Conservation (phyloP, 1,140 invertebrate species). For the Calycopis cecrops region DNA sequence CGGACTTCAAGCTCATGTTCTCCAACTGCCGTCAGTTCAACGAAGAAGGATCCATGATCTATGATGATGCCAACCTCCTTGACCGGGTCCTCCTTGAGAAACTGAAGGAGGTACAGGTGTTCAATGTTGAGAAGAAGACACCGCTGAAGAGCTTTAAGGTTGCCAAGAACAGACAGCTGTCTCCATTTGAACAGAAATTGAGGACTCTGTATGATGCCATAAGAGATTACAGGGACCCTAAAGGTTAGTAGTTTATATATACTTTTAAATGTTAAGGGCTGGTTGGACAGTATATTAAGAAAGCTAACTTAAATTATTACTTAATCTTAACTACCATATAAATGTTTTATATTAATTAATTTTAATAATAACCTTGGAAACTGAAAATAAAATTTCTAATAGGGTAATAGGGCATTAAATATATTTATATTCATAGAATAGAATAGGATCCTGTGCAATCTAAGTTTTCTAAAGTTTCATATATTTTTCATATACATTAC, state of each 20-base stretch:
- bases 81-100: conserved; percentile 91
- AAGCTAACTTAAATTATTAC: too few species aligned
- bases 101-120: conserved; percentile 80
- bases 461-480: too few species aligned
- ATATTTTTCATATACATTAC: too few species aligned
- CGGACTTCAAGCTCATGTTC: conserved; percentile 91
- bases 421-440: too few species aligned
- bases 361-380: too few species aligned
- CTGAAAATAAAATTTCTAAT: too few species aligned
- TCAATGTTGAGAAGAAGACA: conserved; percentile 40
- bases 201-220: conserved; percentile 93
- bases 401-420: too few species aligned
- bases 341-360: too few species aligned
- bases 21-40: conserved; percentile 97
- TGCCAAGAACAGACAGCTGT: conserved; percentile 51
- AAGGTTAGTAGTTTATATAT: conserved; percentile 76
- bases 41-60: conserved; percentile 95
- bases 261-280: too few species aligned
- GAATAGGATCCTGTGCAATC: too few species aligned
- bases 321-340: too few species aligned
- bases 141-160: conserved; percentile 44
- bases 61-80: conserved; percentile 93
- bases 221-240: conserved; percentile 91
- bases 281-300: too few species aligned
- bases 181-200: conserved; percentile 84